Base-by-base conservation (phyloP, 1,140 invertebrate species). In the Bombus turneri region DNA sequence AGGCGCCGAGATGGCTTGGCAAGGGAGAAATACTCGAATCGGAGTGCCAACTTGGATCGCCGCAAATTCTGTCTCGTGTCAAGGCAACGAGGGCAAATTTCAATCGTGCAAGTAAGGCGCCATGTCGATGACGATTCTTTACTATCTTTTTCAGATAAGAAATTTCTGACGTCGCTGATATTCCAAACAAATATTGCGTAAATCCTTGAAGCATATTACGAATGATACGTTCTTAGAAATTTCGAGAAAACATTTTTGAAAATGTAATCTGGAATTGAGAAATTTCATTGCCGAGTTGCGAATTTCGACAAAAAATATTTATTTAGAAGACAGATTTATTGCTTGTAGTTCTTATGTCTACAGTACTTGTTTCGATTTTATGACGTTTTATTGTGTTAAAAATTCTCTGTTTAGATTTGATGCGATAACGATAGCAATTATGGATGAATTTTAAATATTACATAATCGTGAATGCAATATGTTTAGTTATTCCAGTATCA, bases 1-100 rank as follows among this genome's bases (percentile, higher is more conserved):
- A 87, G 96, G 96, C 79, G 96, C 96, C 72, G 95, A 95, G 86
- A 92, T 94, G 88, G 94, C 94, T 75, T 96, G 95, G 95, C 95
- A 96, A 93, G 96, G 96, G 62, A 92, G 94, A 80, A 82, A 90
- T 80, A 90, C 89, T 91, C 83, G 74, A 79, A 86, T 87, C 28
- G 75, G 87, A 78, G 82, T 91, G 47, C 92, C 94, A 77, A 91
- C 87, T 57, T 95, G 94, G 94, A 89, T 95, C 34, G 93, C 94
- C 6, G 92, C 95, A 39, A 94, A 93, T 31, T 90, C 87, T 43
- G 94, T 96, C 25, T 79, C 93, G 69, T 96, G 96, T 91, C 86
- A 92, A 62, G 96, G 96, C 62, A 94, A 95, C 86, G 96, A 96
- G 91, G 93, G 93, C 47, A 93, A 90, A 79, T 93, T 96, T 59